Conservation (phyloP, 2,113 vertebrate genomes). For the Rhegmatorhina hoffmannsi region DNA sequence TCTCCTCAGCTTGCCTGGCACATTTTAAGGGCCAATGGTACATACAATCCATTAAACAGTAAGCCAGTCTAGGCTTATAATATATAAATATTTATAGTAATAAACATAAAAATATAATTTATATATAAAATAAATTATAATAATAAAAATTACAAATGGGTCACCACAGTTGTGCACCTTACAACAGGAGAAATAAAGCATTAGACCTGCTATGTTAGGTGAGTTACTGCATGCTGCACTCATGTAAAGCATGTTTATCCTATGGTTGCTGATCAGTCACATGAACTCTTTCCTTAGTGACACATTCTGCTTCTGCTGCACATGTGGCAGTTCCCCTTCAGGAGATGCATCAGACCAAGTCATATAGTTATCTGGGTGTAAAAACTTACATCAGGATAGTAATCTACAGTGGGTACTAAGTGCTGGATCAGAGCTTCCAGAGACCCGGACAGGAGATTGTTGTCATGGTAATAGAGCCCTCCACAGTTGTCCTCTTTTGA, state of each 20-base stretch:
- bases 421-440: slow-evolving; percentile 94
- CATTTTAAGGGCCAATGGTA: neutral
- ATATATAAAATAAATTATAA: neutral
- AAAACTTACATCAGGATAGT: slow-evolving; percentile 92
- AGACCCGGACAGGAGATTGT: slow-evolving; percentile 90
- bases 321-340: neutral
- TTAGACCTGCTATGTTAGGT: neutral
- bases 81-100: neutral
- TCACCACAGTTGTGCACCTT: neutral
- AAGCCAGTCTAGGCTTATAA: neutral
- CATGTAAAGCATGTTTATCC: neutral
- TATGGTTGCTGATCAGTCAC: neutral
- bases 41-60: neutral
- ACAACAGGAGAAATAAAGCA: neutral
- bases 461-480: slow-evolving; percentile 88
- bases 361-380: neutral
- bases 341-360: neutral
- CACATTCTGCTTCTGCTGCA: neutral
- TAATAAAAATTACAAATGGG: neutral
- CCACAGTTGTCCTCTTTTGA: slow-evolving; percentile 81
- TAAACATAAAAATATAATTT: neutral
- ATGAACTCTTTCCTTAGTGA: neutral
- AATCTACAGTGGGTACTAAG: slow-evolving; percentile 88
- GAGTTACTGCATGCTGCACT: neutral
- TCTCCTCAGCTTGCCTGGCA: neutral